These are phyloP conservation scores for Sinocyclocheilus rhinocerous DNA, from an alignment of 2,113 vertebrate species.

Conservation along the genomic window DNA sequence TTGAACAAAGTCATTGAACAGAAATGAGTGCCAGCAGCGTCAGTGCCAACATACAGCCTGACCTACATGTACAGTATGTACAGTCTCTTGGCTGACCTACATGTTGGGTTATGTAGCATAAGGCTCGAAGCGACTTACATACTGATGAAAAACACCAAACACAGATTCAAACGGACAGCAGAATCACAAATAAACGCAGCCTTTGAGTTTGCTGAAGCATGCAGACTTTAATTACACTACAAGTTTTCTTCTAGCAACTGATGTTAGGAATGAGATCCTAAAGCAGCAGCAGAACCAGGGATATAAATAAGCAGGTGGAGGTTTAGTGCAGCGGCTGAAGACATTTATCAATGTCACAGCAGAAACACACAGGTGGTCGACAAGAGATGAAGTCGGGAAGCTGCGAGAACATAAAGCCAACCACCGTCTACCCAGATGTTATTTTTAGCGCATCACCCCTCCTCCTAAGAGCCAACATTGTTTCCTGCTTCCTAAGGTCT, in stretches of 20 bases:
- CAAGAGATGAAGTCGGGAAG: constrained; percentile 10
- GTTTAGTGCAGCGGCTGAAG: neutral
- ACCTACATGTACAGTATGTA: constrained; percentile 2
- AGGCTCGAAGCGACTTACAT: constrained; percentile 6
- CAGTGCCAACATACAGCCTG: neutral
- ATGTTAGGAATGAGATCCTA: neutral
- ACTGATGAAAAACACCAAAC: neutral
- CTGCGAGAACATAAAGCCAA: constrained; percentile 24
- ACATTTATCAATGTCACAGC: constrained; percentile 19
- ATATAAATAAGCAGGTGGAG: neutral
- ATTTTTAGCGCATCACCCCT: constrained; percentile 47
- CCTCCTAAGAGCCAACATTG: constrained; percentile 51
- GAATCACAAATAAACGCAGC: neutral
- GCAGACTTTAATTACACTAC: neutral
- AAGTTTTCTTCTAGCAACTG: neutral
- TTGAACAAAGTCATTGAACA: neutral
- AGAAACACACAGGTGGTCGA: constrained; percentile 36
- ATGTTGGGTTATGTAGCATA: neutral
- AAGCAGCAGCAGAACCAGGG: neutral
- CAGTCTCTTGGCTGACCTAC: constrained; percentile 7
- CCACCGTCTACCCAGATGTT: constrained; percentile 42
- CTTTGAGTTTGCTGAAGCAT: neutral
- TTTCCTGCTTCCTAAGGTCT: constrained; percentile 56
- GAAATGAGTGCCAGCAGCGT: neutral
- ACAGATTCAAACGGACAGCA: neutral